Evolutionary conservation across 1,140 invertebrate species (phyloP), one percentile per base, ranked within the genome.

Genomic region (Centruroides sculpturatus): DNA sequence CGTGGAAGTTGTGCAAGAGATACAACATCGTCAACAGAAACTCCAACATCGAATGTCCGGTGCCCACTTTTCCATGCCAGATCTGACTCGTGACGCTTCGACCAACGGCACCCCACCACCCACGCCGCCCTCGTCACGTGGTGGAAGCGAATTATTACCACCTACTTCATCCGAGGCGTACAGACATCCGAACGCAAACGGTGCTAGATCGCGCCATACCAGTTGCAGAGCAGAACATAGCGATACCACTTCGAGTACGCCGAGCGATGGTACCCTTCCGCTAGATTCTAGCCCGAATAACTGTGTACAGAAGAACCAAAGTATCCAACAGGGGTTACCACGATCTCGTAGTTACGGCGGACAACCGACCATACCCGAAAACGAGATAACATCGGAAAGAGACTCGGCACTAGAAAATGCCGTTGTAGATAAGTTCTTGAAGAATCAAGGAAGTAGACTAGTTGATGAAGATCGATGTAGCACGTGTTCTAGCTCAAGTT

Each of bases 401-500:
- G 70, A 71, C 35, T 62, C 52, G 10, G 41, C 49, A 35, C 35
- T 56, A 35, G 47, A 57, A 54, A 55, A 56, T 52, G 7, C 23
- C 5, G 57, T 61, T 35, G 54, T 53, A 11, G 65, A 66, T 10
- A 59, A 59, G 12, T 62, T 59, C 34, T 41, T 62, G 13, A 47
- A 55, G 34, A 23, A 41, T 36, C 62, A 85, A 87, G 82, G 81
- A 63, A 86, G 50, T 66, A 84, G 69, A 84, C 5, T 11, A 49
- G 55, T n/a, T 23, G 58, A 60, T n/a, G 61, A 63, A 4, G 66
- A 66, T 10, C 9, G 62, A 12, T 92, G 89, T 73, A 90, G 87
- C 55, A 91, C 89, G 0, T 92, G 89, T 69, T 90, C 87, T 3
- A 85, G 83, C 2, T 75, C 73, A 52, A 85, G 82, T 60, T 88